Evolutionary conservation across 1,140 invertebrate species (phyloP).

Genomic region (Drosophila sp.): DNA sequence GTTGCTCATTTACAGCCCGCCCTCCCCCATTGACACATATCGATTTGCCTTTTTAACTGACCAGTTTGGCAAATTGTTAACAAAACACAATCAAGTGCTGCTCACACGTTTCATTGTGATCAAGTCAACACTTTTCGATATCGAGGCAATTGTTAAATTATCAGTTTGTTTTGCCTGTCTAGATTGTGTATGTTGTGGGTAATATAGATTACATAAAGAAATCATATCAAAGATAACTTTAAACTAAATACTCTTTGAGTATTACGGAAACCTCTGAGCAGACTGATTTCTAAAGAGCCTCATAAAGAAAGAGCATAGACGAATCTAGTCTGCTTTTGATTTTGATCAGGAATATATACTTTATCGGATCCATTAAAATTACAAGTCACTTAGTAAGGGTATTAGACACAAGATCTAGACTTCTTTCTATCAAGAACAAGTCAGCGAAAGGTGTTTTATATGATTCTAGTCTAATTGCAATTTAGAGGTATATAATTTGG

Average conservation of each 20-base stretch:
- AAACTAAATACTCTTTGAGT: no score
- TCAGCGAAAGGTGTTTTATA: background rate
- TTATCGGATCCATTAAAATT: no score
- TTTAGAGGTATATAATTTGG: conserved; percentile 1
- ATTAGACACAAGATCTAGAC: no score
- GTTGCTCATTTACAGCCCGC: background rate
- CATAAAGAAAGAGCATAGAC: no score
- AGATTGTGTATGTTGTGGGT: background rate
- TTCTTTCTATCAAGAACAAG: background rate
- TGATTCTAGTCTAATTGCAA: background rate
- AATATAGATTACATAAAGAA: background rate
- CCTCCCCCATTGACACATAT: conserved; percentile 8
- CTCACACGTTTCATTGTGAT: conserved; percentile 4
- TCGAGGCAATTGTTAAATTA: background rate
- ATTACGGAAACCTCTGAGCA: no score
- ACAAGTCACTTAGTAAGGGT: no score
- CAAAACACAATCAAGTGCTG: conserved; percentile 4
- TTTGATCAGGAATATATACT: no score
- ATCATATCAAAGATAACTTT: background rate
- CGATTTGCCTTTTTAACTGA: background rate
- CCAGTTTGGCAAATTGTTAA: background rate
- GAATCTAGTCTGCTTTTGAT: no score
- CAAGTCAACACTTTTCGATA: conserved; percentile 4
- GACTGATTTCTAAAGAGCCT: no score
- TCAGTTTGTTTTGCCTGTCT: background rate